Base-by-base conservation (phyloP, 2,113 vertebrate species). In the Orientallactaga bullata region DNA sequence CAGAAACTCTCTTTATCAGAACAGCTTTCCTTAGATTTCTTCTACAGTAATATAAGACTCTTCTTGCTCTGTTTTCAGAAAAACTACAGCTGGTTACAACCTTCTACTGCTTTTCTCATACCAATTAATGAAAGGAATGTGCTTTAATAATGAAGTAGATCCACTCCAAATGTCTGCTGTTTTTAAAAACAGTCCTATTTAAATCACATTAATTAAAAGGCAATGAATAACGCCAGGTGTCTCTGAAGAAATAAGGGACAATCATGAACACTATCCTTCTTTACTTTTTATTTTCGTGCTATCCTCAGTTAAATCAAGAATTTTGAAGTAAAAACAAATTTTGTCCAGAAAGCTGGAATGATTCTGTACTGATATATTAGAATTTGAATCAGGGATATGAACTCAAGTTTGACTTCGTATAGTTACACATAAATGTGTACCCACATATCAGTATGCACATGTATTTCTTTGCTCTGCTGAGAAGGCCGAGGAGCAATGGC, bases 1-100 rank as follows among this genome's bases (percentile, higher is more conserved):
- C 39, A 69, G 21, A 26, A 90, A 87, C 78, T 89, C 51, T 87
- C 61, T 90, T 89, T 90, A 76, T 90, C 85, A 78, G 72, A 90
- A 65, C 68, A 83, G 82, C 90, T 95, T 78, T 10, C 74, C 32
- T 39, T 89, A 60, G 24, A 71, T 65, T 89, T 96, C 83, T 95
- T 81, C 72, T 69, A 84, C 60, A 39, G n/a, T 60, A 76, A 63
- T 80, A 93, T 89, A 87, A 89, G 30, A 13, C 5, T 88, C 63
- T 88, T 94, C 89, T 87, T 92, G n/a, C 55, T 92, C 23, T 88
- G 42, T 94, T 96, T 97, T 79, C 61, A 66, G 86, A 94, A 85
- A 87, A 87, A 90, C 72, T 35, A 77, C 55, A 95, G 65, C 89
- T 94, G 81, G n/a, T 79, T 30, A 66, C 84, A 93, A 42, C 30